phyloP scores from a whole-genome alignment of 2,113 vertebrate species.

The Tragelaphus strepsiceros region DNA sequence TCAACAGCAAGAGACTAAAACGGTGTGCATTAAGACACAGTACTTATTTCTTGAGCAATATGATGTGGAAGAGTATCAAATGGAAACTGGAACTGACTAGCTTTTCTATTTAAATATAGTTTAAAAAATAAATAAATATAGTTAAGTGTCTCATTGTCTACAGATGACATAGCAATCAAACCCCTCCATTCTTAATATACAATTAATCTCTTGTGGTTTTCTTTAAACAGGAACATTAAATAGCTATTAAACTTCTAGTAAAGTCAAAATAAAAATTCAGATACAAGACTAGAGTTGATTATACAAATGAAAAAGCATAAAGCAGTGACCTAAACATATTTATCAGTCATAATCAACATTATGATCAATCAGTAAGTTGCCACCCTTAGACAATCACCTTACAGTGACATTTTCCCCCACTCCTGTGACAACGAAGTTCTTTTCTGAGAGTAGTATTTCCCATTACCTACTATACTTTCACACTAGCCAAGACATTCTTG shows the following conservation, averaged over 20 bases:
- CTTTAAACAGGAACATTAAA: background rate
- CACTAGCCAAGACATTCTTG: background rate
- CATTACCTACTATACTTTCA: background rate
- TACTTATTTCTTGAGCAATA: background rate
- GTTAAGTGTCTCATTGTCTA: background rate
- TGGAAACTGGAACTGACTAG: background rate
- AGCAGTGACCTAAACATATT: background rate
- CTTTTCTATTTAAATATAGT: background rate
- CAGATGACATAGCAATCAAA: background rate
- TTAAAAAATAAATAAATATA: background rate
- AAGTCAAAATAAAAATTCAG: slow-evolving; percentile 16
- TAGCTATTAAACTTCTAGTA: background rate
- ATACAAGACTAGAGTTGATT: background rate
- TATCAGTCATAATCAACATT: background rate
- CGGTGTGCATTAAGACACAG: accelerated
- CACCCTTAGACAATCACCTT: background rate
- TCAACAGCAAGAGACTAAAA: background rate
- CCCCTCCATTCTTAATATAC: background rate
- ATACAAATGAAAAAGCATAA: background rate
- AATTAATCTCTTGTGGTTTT: background rate
- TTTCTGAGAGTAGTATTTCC: background rate
- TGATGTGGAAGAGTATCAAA: background rate
- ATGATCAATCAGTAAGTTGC: background rate
- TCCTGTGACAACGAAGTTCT: background rate
- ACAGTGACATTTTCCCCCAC: background rate